Base-by-base conservation (phyloP, 2,888 invertebrate species). In the Trileptium ribeirensis region DNA sequence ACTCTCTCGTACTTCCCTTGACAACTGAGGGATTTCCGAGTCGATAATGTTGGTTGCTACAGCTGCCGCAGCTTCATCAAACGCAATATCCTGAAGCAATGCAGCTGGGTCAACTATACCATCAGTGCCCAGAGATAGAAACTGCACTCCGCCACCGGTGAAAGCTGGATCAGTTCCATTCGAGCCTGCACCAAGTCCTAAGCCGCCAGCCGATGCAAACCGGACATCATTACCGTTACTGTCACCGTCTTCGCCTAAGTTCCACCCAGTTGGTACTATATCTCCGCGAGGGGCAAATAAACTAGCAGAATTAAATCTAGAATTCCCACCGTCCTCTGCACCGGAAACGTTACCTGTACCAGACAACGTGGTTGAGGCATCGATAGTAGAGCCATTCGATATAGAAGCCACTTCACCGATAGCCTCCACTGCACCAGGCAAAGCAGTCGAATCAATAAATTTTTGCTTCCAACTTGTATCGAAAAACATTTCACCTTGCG, bases 191-290 rank as follows among this genome's bases (percentile, higher is more conserved):
- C 67, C 67, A 39, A 38, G 31, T 19, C n/a, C 34, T n/a, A n/a
- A n/a, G n/a, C n/a, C n/a, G 2, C 8, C 1, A 1, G 74, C 74
- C 29, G 24, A 67, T 83, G 85, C 85, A 85, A 85, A 39, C 85
- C 85, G 36, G 36, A 67, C 67, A 81, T 83, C 3, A n/a, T n/a
- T 37, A 2, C 29, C 15, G 8, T 70, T 74, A 67, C 29, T 24
- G 67, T 74, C 70, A 37, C 1, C 3, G n/a, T 70, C 67, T 67
- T 67, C 40, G 3, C 79, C 79, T 36, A 51, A 51, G 8, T 8
- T 51, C 8, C 24, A 8, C 24, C 8, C 8, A 51, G 51, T 51
- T 8, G 51, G 51, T 24, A 15, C 8, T n/a, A n/a, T n/a, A 15
- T 8, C 8, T 24, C 8, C 8, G 8, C 51, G 8, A 51, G 51